Percentiles rank a stretch among this genome's conserved stretches.
Conservation (phyloP, 2,888 invertebrate genomes). For the Oeneis ivallda region DNA sequence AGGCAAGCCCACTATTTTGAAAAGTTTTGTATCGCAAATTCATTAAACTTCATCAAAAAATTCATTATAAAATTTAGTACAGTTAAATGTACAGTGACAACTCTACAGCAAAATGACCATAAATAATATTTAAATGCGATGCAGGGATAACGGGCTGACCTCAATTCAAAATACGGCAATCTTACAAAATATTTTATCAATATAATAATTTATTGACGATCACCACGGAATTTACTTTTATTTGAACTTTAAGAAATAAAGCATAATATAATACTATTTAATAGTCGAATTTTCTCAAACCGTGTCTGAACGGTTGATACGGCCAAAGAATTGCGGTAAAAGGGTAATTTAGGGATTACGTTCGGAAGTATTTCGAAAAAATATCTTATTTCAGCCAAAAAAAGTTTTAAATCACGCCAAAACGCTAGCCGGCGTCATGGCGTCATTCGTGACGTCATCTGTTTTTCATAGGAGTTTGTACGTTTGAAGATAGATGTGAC, state of each 20-base stretch:
- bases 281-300: too few species aligned
- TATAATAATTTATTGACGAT: slow-evolving; percentile 20
- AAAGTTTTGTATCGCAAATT: neutral
- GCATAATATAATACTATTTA: neutral
- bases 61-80: neutral
- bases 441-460: too few species aligned
- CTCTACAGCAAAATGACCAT: slow-evolving; percentile 24
- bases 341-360: too few species aligned
- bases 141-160: slow-evolving; percentile 38
- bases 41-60: too few species aligned
- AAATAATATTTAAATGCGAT: slow-evolving; percentile 33
- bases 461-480: too few species aligned
- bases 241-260: neutral
- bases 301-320: too few species aligned
- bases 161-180: slow-evolving; percentile 34
- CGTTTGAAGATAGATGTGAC: too few species aligned
- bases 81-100: slow-evolving; percentile 2
- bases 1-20: slow-evolving; percentile 25
- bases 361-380: too few species aligned
- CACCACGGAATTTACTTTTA: slow-evolving; percentile 31
- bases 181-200: slow-evolving; percentile 31
- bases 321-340: too few species aligned
- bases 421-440: too few species aligned
- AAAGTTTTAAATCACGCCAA: too few species aligned
- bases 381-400: too few species aligned